Conservation (phyloP, 2,113 vertebrate genomes). For the Cryptomyrus ogoouensis region DNA sequence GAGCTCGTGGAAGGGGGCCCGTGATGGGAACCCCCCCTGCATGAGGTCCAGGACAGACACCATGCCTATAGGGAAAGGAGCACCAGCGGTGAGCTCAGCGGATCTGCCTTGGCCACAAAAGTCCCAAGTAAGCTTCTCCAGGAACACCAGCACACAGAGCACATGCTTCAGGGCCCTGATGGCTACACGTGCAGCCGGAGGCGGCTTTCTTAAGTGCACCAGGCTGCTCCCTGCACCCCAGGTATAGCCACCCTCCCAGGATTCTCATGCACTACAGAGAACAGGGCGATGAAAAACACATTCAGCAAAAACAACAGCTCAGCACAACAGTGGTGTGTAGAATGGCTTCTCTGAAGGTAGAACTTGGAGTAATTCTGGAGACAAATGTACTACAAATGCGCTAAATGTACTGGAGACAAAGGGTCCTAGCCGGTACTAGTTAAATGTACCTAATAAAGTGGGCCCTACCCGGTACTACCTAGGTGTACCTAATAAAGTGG, state of each 20-base stretch:
- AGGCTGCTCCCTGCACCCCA: background rate
- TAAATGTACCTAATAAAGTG: background rate
- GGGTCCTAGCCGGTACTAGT: background rate
- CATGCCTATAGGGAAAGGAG: constrained; percentile 69
- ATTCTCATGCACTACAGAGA: background rate
- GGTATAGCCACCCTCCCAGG: background rate
- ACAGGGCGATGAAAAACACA: background rate
- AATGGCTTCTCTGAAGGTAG: background rate
- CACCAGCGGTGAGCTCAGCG: background rate
- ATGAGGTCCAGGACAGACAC: constrained; percentile 96
- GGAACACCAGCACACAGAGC: background rate
- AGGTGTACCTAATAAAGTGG: too few relatives aligned
- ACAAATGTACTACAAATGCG: background rate
- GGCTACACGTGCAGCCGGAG: background rate
- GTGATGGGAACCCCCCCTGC: constrained; percentile 95
- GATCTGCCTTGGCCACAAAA: background rate
- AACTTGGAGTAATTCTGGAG: background rate
- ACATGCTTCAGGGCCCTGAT: background rate
- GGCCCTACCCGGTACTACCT: too few relatives aligned
- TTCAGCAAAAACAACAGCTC: background rate
- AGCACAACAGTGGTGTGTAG: background rate
- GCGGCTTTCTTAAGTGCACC: background rate
- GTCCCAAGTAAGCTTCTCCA: background rate
- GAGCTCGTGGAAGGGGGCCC: constrained; percentile 94
- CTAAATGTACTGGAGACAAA: too few relatives aligned